phyloP scores from a whole-genome alignment of 2,888 invertebrate genomes.

The Hemaris fuciformis region DNA sequence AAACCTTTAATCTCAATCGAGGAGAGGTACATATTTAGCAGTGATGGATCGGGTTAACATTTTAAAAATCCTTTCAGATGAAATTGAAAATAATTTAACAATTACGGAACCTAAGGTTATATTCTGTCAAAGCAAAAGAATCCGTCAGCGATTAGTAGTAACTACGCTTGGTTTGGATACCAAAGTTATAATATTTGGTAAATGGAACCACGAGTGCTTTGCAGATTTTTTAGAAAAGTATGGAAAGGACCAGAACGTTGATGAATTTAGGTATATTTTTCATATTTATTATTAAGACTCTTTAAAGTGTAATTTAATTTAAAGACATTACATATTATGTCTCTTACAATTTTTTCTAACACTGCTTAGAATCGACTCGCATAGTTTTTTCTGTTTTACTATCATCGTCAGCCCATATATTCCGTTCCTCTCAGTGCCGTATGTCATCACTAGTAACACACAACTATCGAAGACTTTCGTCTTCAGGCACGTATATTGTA shows the following conservation, averaged over 20 bases:
- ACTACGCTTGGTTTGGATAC: slow-evolving; percentile 38
- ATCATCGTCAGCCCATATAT: too few species aligned
- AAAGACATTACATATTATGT: not conserved
- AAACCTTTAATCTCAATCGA: not conserved
- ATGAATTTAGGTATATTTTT: slow-evolving; percentile 42
- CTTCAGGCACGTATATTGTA: too few species aligned
- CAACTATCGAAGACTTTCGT: too few species aligned
- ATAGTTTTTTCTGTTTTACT: too few species aligned
- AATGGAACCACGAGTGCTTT: slow-evolving; percentile 40
- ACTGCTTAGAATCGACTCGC: too few species aligned
- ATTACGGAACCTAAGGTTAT: slow-evolving; percentile 45
- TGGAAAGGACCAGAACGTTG: slow-evolving; percentile 29
- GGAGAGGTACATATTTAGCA: not conserved
- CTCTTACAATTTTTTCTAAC: not conserved
- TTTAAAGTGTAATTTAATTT: slow-evolving; percentile 16
- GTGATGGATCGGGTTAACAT: not conserved
- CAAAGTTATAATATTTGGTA: slow-evolving; percentile 46
- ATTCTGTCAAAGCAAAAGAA: slow-evolving; percentile 51
- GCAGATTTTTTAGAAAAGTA: slow-evolving; percentile 39
- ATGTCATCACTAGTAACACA: too few species aligned
- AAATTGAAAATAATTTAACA: slow-evolving; percentile 39
- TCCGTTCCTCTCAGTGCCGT: too few species aligned
- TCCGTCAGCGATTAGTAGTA: slow-evolving; percentile 41
- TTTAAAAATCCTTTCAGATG: slow-evolving; percentile 36
- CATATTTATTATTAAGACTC: not conserved